A percentile compares a stretch with the other conserved stretches of the same genome.
Evolutionary conservation across 2,888 invertebrate species (phyloP).

Genomic region (Drosophila subsilvestris): DNA sequence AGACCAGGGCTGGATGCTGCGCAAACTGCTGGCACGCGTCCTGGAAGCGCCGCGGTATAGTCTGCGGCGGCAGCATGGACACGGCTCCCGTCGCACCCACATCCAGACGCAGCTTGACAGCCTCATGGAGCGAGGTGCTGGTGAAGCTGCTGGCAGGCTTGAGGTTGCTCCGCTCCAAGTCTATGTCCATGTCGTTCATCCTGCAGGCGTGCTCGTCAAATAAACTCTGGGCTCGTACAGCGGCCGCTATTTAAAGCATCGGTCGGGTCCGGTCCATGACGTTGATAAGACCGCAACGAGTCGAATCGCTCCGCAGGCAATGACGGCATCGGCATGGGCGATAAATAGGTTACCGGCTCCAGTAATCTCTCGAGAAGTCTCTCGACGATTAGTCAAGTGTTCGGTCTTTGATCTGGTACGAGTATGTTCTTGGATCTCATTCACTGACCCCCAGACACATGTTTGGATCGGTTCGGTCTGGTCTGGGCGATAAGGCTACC

Average conservation of each 20-base stretch:
- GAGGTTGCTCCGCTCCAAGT: constrained; percentile 75
- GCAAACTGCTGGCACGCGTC: constrained; percentile 87
- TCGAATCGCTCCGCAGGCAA: not conserved
- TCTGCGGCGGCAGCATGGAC: constrained; percentile 86
- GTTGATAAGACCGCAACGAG: constrained; percentile 38
- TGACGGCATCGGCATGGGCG: not conserved
- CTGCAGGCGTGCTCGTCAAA: constrained; percentile 38
- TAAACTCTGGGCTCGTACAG: constrained; percentile 31
- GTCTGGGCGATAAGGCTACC: constrained; percentile 16
- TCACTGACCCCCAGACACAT: constrained; percentile 49
- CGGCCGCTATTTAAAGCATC: constrained; percentile 53
- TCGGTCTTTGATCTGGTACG: constrained; percentile 11
- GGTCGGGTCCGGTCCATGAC: not conserved
- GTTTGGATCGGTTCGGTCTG: constrained; percentile 5
- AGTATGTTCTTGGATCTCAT: constrained; percentile 16
- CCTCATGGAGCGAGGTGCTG: constrained; percentile 86
- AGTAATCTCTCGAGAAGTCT: constrained; percentile 22
- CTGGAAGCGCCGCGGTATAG: constrained; percentile 89
- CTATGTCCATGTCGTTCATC: constrained; percentile 58
- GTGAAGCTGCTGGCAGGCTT: constrained; percentile 86
- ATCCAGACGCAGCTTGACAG: constrained; percentile 87
- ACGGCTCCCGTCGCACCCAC: constrained; percentile 82
- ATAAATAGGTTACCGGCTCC: constrained; percentile 25
- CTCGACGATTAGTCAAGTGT: constrained; percentile 41
- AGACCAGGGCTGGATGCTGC: constrained; percentile 87